Base-by-base conservation (phyloP, 2,113 vertebrate genomes). In the Cinclus cinclus region DNA sequence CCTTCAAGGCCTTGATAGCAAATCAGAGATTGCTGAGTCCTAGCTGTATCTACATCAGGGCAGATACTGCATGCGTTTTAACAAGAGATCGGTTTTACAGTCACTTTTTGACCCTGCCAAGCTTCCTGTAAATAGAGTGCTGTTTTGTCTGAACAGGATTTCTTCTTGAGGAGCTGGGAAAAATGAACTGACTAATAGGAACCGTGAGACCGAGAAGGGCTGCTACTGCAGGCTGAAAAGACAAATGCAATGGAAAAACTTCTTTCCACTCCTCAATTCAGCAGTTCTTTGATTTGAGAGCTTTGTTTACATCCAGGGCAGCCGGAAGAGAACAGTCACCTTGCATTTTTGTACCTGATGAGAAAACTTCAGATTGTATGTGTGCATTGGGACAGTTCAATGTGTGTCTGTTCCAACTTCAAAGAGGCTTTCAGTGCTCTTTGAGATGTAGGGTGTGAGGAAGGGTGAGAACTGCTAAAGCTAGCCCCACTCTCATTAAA, bases 401-500 rank as follows among this genome's bases (percentile, higher is more conserved):
- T 97, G 83, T 95, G 62, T 83, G 84, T 71, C 95, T 80, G 68
- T 90, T 92, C 65, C 79, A 24, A 70, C 96, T 96, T 97, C 93
- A 97, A 97, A 96, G 96, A 94, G 74, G 88, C 89, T 97, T 97
- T 96, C 92, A 97, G n/a, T 58, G 90, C 76, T 88, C 91, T 89
- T 96, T 96, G 78, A 96, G 94, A 94, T 75, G 87, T 35, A 83
- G 92, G 73, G 90, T 90, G 83, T 82, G 90, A 96, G 90, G 93
- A 95, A 95, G 94, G 93, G 93, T 97, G 95, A 95, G 95, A 97
- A 97, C 86, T 83, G 84, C 94, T 92, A 92, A 95, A 91, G 92
- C 88, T 59, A 96, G 93, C 86, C 86, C 74, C 94, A 87, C 84
- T 82, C 91, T 95, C 93, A 96, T 97, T 95, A 96, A 97, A 92